Base-by-base conservation (phyloP, 2,888 invertebrate species). In the Cyclophora albipunctata region DNA sequence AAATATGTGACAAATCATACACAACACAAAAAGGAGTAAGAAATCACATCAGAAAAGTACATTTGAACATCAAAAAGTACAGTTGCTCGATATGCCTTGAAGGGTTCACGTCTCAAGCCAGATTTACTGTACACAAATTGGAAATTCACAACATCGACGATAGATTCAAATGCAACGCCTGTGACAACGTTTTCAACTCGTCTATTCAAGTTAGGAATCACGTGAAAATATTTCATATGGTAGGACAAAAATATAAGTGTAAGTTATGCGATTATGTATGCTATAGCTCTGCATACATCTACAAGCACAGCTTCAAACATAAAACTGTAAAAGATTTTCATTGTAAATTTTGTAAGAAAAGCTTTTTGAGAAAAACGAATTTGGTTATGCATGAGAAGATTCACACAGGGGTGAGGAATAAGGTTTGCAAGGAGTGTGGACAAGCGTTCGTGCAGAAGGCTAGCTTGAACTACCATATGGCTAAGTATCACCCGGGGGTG, bases 391-490 rank as follows among this genome's bases (percentile, higher is more conserved):
- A 87, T 6, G 85, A 84, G 56, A 62, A 75, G 52, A 85, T 86
- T 1, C 87, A 88, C 37, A 86, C 84, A 0, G 85, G 81, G 0
- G 87, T 86, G 37, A 66, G 75, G 42, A 63, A 78, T 55, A 83
- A 85, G 49, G 73, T 81, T 0, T 87, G 87, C 52, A 59, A 54
- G 1, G 70, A 72, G 0, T 87, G 87, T 46, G 75, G 82, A 0
- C 81, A 87, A 51, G 82, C 84, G 42, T 89, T 87, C 51, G 85
- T 85, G 0, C 85, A 87, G 55, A 86, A 86, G 55, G 82, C 86
- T 0, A 86, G 86, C 52, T 58, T 84, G 52, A 86, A 86, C 54
- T 86, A 84, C 55, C 85, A 87, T 41, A 85, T 86, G 86, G 62
- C 73, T 0, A 88, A 84, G 44, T 78, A 85, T 47, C 86, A 87